phyloP scores from a whole-genome alignment of 2,888 invertebrate species.

The Dasypolia templi region DNA sequence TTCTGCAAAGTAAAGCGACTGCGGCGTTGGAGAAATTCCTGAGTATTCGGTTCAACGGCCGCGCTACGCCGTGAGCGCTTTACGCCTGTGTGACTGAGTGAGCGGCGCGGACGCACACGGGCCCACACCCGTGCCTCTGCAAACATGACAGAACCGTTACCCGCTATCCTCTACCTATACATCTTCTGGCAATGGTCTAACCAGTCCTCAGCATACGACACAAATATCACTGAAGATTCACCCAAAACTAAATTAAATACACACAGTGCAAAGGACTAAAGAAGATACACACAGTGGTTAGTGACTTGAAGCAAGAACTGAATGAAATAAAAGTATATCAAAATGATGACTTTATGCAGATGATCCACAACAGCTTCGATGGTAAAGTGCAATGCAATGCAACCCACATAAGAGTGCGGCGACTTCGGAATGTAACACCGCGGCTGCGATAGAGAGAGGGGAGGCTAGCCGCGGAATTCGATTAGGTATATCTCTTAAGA shows the following conservation, averaged over 20 bases:
- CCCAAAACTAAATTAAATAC: conserved; percentile 13
- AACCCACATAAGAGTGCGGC: conserved; percentile 73
- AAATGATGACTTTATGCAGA: conserved; percentile 30
- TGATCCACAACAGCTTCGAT: conserved; percentile 49
- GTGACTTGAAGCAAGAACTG: conserved; percentile 8
- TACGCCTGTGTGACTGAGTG: conserved; percentile 81
- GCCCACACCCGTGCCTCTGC: conserved; percentile 81
- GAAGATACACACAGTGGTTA: not conserved
- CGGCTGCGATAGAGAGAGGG: conserved; percentile 68
- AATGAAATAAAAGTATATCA: conserved; percentile 20
- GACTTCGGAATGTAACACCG: conserved; percentile 74
- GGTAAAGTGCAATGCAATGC: conserved; percentile 72
- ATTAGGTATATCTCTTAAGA: conserved; percentile 81
- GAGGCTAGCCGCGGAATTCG: conserved; percentile 83
- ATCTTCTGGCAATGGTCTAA: conserved; percentile 77
- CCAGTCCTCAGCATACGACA: conserved; percentile 43
- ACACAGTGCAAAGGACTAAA: conserved; percentile 5
- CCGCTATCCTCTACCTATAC: conserved; percentile 79
- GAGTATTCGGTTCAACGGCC: conserved; percentile 90
- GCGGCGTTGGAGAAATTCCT: conserved; percentile 89
- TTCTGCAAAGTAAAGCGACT: conserved; percentile 82
- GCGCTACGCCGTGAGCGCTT: conserved; percentile 82
- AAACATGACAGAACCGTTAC: conserved; percentile 89
- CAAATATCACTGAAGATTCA: conserved; percentile 10
- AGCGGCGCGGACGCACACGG: conserved; percentile 83